phyloP scores from a whole-genome alignment of 2,888 invertebrate genomes.

The Tenthredo distinguenda region DNA sequence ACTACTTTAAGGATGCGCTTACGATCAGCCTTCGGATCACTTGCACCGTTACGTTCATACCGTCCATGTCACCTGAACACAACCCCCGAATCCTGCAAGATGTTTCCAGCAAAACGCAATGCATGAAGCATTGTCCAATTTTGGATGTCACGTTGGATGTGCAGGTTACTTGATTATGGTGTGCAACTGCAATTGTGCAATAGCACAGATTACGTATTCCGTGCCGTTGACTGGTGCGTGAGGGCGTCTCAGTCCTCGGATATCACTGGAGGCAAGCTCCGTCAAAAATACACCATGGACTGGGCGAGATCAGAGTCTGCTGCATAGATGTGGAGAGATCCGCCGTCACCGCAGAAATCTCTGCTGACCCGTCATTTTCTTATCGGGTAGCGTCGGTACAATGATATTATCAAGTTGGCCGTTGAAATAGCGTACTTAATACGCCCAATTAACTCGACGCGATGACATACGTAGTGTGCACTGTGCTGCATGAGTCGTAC shows the following conservation, averaged over 20 bases:
- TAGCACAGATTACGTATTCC: neutral
- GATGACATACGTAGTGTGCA: neutral
- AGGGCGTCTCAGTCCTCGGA: neutral
- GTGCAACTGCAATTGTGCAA: neutral
- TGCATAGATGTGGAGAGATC: neutral
- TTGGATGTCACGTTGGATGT: neutral
- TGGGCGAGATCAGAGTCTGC: constrained; percentile 28
- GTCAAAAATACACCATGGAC: constrained; percentile 37
- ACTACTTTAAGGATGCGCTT: neutral
- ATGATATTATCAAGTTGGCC: neutral
- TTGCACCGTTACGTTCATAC: neutral
- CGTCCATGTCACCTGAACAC: neutral
- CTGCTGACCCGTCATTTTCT: neutral
- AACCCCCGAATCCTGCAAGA: neutral
- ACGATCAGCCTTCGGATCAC: neutral
- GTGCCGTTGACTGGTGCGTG: neutral
- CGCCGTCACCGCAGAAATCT: neutral
- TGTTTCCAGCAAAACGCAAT: neutral
- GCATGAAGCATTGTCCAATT: neutral
- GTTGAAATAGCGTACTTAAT: neutral
- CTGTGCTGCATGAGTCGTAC: neutral
- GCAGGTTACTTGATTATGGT: neutral
- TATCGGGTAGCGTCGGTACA: neutral
- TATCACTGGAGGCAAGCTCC: neutral
- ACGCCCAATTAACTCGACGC: neutral